These are phyloP conservation scores for Lumbricus terrestris DNA, from an alignment of 2,888 invertebrate genomes.

Conservation along the genomic window DNA sequence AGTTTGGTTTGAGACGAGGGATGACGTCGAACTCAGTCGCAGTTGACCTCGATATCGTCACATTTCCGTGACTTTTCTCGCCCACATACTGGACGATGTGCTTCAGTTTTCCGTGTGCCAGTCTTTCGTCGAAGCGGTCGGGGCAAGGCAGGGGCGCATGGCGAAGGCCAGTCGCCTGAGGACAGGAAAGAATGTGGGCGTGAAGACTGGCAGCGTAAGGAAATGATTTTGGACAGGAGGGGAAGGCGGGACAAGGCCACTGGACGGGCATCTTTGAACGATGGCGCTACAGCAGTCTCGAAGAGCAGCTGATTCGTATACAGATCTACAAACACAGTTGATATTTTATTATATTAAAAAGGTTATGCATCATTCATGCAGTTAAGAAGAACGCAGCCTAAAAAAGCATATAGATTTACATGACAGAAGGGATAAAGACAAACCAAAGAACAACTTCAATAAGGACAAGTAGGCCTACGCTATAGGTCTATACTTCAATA, in stretches of 20 bases:
- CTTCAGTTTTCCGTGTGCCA: neutral
- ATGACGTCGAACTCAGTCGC: neutral
- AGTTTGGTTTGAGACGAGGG: neutral
- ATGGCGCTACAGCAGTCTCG: neutral
- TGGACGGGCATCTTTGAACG: constrained; percentile 6
- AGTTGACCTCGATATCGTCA: neutral
- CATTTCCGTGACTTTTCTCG: neutral
- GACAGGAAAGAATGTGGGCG: neutral
- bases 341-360: neutral
- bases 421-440: neutral
- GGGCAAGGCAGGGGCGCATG: neutral
- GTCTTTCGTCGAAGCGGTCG: neutral
- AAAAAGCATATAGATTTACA: neutral
- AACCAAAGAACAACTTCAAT: neutral
- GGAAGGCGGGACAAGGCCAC: constrained; percentile 12
- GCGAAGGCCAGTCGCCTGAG: neutral
- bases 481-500: no score
- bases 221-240: neutral
- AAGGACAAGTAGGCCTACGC: no score
- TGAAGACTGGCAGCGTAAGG: neutral
- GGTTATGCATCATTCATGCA: neutral
- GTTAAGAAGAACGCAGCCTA: neutral
- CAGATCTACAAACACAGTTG: neutral
- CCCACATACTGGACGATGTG: neutral
- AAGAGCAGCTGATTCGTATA: neutral